Evolutionary conservation across 2,888 invertebrate genomes (phyloP).

Genomic region (Chrysomela aeneicollis): DNA sequence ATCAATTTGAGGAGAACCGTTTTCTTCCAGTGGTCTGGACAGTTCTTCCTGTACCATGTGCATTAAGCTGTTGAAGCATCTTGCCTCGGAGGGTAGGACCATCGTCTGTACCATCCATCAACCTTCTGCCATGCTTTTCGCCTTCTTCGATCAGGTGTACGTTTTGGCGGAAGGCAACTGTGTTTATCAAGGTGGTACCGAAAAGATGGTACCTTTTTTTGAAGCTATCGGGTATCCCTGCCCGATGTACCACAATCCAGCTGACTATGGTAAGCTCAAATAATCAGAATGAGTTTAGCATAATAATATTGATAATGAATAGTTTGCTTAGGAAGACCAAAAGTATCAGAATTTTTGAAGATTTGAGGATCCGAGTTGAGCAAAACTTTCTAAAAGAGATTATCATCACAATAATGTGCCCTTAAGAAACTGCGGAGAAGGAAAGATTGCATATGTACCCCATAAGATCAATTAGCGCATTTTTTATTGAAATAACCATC

Average conservation of each 20-base stretch:
- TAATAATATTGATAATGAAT: no score
- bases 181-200: constrained; percentile 83
- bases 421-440: no score
- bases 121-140: constrained; percentile 88
- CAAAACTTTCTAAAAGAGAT: no score
- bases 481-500: no score
- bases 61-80: constrained; percentile 76
- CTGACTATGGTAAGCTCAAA: constrained; percentile 87
- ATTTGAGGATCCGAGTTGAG: no score
- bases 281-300: no score
- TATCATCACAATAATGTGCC: no score
- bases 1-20: no score
- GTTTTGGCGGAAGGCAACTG: constrained; percentile 86
- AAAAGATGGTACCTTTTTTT: constrained; percentile 79
- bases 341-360: no score
- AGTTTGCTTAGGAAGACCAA: no score
- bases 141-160: constrained; percentile 91
- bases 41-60: constrained; percentile 87
- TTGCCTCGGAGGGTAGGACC: constrained; percentile 85
- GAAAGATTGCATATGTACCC: no score
- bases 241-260: constrained; percentile 94
- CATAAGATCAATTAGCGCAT: no score
- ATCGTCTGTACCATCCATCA: constrained; percentile 97
- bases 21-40: constrained; percentile 78
- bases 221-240: constrained; percentile 78